Evolutionary conservation across 2,888 invertebrate genomes (phyloP).

Genomic region (Chymomyza caudatula): DNA sequence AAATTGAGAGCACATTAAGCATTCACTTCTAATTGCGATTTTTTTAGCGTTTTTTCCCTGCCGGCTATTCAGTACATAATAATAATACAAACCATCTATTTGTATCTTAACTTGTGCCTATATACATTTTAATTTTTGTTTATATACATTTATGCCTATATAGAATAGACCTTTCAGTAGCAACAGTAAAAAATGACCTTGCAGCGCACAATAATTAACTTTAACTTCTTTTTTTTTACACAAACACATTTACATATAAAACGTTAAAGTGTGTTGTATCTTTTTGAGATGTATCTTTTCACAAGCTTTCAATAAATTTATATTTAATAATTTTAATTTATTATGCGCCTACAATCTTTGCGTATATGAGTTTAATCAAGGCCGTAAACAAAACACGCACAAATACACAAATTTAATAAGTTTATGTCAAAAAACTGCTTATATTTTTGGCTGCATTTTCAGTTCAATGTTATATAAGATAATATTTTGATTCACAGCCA

Average conservation of each 20-base stretch:
- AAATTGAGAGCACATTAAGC: neutral
- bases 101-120: too few species aligned
- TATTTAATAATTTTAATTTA: neutral
- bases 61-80: neutral
- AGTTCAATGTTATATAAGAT: neutral
- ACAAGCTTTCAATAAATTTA: slow-evolving; percentile 26
- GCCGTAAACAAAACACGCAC: slow-evolving; percentile 22
- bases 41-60: neutral
- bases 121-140: neutral
- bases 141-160: neutral
- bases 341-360: slow-evolving; percentile 25
- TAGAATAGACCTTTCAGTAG: slow-evolving; percentile 15
- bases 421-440: slow-evolving; percentile 17
- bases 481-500: neutral
- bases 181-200: slow-evolving; percentile 29
- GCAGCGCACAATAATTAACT: slow-evolving; percentile 42
- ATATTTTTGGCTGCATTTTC: slow-evolving; percentile 9
- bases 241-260: neutral
- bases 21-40: neutral
- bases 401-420: slow-evolving; percentile 31
- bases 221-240: slow-evolving; percentile 21
- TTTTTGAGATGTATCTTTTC: slow-evolving; percentile 31
- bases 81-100: neutral
- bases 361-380: slow-evolving; percentile 43
- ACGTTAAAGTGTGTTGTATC: neutral